phyloP scores from a whole-genome alignment of 2,797 vertebrate genomes.

The Ammospiza maritima region DNA sequence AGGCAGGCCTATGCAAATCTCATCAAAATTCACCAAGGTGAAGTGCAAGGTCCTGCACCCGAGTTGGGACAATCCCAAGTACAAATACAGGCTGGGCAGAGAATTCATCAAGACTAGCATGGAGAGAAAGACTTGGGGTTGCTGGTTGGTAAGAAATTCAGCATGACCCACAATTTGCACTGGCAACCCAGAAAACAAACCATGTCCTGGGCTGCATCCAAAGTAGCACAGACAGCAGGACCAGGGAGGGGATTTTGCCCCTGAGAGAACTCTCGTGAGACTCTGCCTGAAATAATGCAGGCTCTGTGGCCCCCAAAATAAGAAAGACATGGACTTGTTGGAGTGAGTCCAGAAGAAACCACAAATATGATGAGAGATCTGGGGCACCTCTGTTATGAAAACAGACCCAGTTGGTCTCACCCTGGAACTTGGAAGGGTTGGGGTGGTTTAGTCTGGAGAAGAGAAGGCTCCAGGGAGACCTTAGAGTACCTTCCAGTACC shows the following conservation, averaged over 20 bases:
- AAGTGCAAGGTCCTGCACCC: neutral
- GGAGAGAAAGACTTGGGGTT: neutral
- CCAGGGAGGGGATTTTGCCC: fast-evolving
- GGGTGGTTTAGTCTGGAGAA: neutral
- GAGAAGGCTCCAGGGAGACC: neutral
- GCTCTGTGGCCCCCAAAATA: neutral
- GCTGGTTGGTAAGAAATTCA: neutral
- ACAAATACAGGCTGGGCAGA: neutral
- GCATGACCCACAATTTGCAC: no score
- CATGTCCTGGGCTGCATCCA: neutral
- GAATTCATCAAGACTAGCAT: neutral
- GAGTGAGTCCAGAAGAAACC: neutral
- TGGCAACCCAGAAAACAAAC: neutral
- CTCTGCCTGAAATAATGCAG: neutral
- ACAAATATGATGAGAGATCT: neutral
- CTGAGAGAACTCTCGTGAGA: neutral
- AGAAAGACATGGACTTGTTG: neutral
- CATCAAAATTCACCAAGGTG: neutral
- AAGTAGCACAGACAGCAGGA: neutral
- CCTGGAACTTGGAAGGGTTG: neutral
- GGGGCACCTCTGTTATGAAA: neutral
- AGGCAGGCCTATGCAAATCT: neutral
- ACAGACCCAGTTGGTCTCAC: neutral
- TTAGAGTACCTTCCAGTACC: neutral
- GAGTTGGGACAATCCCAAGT: neutral